Evolutionary conservation across 2,113 vertebrate species (phyloP).

Genomic region (Chauna torquata): DNA sequence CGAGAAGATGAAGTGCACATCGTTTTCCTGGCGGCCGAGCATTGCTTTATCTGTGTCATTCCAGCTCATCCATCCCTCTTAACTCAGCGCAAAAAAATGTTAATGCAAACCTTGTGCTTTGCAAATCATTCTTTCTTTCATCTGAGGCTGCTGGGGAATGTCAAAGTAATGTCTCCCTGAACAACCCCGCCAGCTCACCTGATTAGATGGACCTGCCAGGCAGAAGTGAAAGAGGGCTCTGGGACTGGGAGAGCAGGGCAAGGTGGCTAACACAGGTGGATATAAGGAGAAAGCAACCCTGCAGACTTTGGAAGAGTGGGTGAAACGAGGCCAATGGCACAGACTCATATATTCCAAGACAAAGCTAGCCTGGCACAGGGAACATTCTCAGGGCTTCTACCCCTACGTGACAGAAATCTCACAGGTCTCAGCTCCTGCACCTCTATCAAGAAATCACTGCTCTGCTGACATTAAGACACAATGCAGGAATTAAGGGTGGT

Average conservation of each 20-base stretch:
- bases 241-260: background rate
- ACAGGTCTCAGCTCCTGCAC: background rate
- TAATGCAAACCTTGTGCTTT: slow-evolving; percentile 9
- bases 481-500: background rate
- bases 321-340: background rate
- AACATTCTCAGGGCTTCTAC: background rate
- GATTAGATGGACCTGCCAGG: background rate
- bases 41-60: background rate
- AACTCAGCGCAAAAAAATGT: background rate
- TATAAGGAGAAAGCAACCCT: background rate
- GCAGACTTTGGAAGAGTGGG: background rate
- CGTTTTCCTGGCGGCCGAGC: background rate
- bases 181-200: background rate
- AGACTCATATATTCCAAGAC: background rate
- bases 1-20: background rate
- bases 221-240: background rate
- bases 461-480: background rate
- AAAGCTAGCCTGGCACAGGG: background rate
- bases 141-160: background rate
- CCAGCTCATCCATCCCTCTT: background rate
- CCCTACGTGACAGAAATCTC: background rate
- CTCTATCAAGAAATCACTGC: background rate
- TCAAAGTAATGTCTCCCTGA: background rate
- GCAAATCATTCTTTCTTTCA: background rate
- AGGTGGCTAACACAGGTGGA: background rate